Base-by-base conservation (phyloP, 2,797 vertebrate genomes). In the Coracias cyanogaster region DNA sequence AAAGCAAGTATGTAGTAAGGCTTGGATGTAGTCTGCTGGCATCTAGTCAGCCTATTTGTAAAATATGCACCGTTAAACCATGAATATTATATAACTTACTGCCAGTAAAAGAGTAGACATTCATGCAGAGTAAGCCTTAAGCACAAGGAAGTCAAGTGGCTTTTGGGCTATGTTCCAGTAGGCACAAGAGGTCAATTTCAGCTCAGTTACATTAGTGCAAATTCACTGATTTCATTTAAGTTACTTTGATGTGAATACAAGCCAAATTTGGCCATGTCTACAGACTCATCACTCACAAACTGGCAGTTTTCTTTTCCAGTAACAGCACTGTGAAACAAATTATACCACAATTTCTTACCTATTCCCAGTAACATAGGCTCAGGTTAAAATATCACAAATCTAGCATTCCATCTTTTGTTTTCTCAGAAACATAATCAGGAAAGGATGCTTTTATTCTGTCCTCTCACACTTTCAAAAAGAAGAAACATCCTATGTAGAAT, bases 51-150 rank as follows among this genome's bases (percentile, higher is more conserved):
- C 39, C 74, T 76, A 90, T 95, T 91, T 95, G 92, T 67, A 76
- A 89, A 95, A 86, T 91, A 77, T 82, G 78, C 91, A 81, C 89
- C 78, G 95, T 96, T 95, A 95, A 80, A 90, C 66, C 35, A 93
- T 90, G 86, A 95, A 96, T 95, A 94, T 97, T 96, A 72, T 89
- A 94, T 89, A 97, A 94, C 78, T 95, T 84, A 80, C 46, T 87
- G 78, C 78, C 66, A 86, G 61, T 78, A 88, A 92, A 92, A 93
- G 45, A 89, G 82, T 51, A 94, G 81, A 89, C 33, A 84, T 83
- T 91, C 91, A 83, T 84, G 83, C 82, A 90, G 60, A 96, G 90
- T 51, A 82, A 93, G 51, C 29, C 65, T 88, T 93, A 88, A 92
- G 66, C 79, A 90, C 85, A 86, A 82, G 69, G 31, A 55, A 96